Percentiles rank a stretch among this genome's conserved stretches.
Evolutionary conservation across 2,888 invertebrate species (phyloP).

Genomic region (Azorinus chamasolen): DNA sequence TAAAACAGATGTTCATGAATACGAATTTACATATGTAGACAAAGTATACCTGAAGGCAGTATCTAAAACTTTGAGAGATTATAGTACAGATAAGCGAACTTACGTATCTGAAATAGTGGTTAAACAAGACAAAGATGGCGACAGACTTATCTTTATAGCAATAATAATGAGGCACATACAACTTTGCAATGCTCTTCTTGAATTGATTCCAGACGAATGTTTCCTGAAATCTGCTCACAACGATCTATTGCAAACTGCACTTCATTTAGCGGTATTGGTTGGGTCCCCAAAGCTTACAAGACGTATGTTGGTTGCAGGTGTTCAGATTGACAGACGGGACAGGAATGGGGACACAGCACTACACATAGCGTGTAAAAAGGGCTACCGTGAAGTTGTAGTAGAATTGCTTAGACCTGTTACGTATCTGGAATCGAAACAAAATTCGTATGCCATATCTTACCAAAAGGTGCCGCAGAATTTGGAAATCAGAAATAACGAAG

Average conservation of each 20-base stretch:
- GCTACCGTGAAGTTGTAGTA: slow-evolving; percentile 8
- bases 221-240: slow-evolving; percentile 29
- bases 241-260: slow-evolving; percentile 39
- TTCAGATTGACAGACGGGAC: slow-evolving; percentile 41
- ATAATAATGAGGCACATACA: slow-evolving; percentile 9
- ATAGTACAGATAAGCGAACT: too few relatives aligned
- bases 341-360: slow-evolving; percentile 51
- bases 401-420: slow-evolving; percentile 31
- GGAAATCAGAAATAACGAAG: slow-evolving; percentile 40
- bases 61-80: too few relatives aligned
- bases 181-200: slow-evolving; percentile 8
- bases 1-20: too few relatives aligned
- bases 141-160: slow-evolving; percentile 19
- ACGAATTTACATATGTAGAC: too few relatives aligned
- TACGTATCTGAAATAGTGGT: slow-evolving; percentile 8
- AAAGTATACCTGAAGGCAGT: too few relatives aligned
- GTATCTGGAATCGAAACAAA: slow-evolving; percentile 36
- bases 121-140: slow-evolving; percentile 20
- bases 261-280: slow-evolving; percentile 48
- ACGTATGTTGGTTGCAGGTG: slow-evolving; percentile 42
- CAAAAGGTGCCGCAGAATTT: slow-evolving; percentile 44
- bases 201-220: not conserved
- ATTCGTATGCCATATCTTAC: slow-evolving; percentile 44
- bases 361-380: slow-evolving; percentile 49
- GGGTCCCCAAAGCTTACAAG: slow-evolving; percentile 32